These are phyloP conservation scores for Sebastes steindachneri DNA, from an alignment of 2,797 vertebrate species.

Conservation along the genomic window DNA sequence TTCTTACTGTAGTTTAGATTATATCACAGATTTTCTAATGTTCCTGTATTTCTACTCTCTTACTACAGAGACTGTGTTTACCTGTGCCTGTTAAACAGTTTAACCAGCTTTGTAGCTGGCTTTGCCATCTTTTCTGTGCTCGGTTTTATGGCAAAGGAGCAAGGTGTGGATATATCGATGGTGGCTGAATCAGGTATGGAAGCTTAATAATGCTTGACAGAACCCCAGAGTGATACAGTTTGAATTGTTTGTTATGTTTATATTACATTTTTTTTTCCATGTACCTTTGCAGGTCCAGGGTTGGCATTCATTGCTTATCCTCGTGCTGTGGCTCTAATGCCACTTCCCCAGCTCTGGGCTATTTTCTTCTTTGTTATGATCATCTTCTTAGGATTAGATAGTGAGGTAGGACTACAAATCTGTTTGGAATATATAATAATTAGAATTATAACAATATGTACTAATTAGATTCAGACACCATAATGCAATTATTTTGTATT, in stretches of 20 bases:
- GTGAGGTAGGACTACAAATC: constrained; percentile 84
- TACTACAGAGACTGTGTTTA: constrained; percentile 88
- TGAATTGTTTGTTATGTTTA: not conserved
- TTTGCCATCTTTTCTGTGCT: constrained; percentile 96
- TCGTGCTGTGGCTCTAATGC: constrained; percentile 94
- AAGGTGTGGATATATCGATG: constrained; percentile 89
- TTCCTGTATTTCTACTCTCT: constrained; percentile 6
- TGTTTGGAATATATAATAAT: not conserved
- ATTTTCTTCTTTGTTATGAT: constrained; percentile 96
- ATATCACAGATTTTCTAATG: not conserved
- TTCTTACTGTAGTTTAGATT: not conserved
- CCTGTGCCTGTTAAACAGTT: constrained; percentile 92
- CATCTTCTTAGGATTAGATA: constrained; percentile 94
- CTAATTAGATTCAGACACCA: not conserved
- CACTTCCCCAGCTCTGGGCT: constrained; percentile 93
- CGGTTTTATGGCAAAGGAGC: constrained; percentile 94
- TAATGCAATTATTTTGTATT: not conserved
- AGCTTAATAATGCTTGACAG: not conserved
- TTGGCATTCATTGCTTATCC: constrained; percentile 96
- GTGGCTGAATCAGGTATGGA: constrained; percentile 92
- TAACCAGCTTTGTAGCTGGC: constrained; percentile 93
- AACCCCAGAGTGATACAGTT: not conserved
- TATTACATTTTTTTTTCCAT: not conserved
- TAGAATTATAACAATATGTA: too few relatives aligned
- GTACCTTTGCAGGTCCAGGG: constrained; percentile 87